These are phyloP conservation scores for Crocuta crocuta DNA, from an alignment of 2,113 vertebrate species.

Conservation along the genomic window DNA sequence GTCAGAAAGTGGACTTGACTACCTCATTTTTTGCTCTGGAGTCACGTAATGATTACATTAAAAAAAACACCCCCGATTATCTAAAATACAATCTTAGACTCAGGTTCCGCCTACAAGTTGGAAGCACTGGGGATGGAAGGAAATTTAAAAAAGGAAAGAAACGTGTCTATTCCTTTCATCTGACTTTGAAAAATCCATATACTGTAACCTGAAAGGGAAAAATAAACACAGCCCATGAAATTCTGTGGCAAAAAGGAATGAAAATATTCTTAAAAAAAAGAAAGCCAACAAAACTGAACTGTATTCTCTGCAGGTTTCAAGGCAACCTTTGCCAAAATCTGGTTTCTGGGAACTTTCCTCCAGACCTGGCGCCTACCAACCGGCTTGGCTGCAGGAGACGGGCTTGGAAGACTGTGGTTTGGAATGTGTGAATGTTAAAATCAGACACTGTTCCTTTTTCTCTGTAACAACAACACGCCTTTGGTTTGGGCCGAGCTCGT, in stretches of 20 bases:
- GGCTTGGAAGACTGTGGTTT: constrained; percentile 81
- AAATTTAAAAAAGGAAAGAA: constrained; percentile 61
- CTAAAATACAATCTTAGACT: constrained; percentile 68
- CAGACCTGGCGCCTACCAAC: constrained; percentile 82
- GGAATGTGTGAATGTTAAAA: constrained; percentile 72
- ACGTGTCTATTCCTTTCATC: constrained; percentile 78
- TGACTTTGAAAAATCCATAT: constrained; percentile 79
- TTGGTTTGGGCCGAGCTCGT: constrained; percentile 44
- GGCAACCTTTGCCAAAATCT: constrained; percentile 75
- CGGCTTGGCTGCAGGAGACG: constrained; percentile 79
- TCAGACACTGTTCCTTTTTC: constrained; percentile 68
- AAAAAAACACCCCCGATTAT: not conserved
- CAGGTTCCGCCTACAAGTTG: constrained; percentile 67
- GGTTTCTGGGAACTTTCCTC: constrained; percentile 82
- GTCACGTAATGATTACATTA: constrained; percentile 74
- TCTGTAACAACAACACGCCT: constrained; percentile 73
- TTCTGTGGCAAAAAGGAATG: constrained; percentile 82
- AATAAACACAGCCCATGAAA: constrained; percentile 80
- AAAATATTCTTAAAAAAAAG: constrained; percentile 76
- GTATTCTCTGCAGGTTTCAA: constrained; percentile 80
- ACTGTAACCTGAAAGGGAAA: constrained; percentile 82
- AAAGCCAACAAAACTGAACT: constrained; percentile 69
- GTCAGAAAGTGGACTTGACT: constrained; percentile 56
- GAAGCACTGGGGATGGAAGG: constrained; percentile 75
- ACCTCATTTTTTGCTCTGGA: constrained; percentile 51